Evolutionary conservation across 2,888 invertebrate species (phyloP).

Genomic region (Brenthis ino): DNA sequence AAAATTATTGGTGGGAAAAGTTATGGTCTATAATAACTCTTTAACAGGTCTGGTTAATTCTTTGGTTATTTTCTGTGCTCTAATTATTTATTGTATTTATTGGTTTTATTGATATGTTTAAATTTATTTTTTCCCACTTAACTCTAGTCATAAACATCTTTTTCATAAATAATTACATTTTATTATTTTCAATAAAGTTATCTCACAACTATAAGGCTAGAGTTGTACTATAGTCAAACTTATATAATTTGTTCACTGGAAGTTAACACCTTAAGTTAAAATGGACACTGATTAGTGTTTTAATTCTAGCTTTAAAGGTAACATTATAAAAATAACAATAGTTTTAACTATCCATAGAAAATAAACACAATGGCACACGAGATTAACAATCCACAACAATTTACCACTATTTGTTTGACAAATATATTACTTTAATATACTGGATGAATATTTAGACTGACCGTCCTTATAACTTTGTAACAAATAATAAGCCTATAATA

Average conservation of each 20-base stretch:
- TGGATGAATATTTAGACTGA: slow-evolving; percentile 7
- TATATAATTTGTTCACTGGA: slow-evolving; percentile 33
- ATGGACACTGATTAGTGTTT: slow-evolving; percentile 42
- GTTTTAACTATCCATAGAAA: slow-evolving; percentile 44
- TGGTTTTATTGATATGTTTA: slow-evolving; percentile 15
- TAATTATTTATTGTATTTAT: neutral
- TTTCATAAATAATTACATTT: slow-evolving; percentile 6
- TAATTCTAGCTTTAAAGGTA: slow-evolving; percentile 43
- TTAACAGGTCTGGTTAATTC: neutral
- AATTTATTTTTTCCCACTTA: neutral
- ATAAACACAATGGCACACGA: slow-evolving; percentile 65
- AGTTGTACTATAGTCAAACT: slow-evolving; percentile 72
- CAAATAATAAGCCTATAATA: slow-evolving; percentile 6
- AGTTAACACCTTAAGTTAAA: slow-evolving; percentile 32
- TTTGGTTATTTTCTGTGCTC: neutral
- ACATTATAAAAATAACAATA: slow-evolving; percentile 49
- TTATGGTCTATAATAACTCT: neutral
- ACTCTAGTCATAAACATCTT: neutral
- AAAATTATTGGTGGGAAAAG: slow-evolving; percentile 10
- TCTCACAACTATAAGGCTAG: slow-evolving; percentile 60
- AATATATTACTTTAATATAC: slow-evolving; percentile 23
- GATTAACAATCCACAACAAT: slow-evolving; percentile 39
- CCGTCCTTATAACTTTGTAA: slow-evolving; percentile 14
- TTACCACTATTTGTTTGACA: slow-evolving; percentile 17
- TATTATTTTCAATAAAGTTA: slow-evolving; percentile 9